Conservation (phyloP, 2,888 invertebrate genomes). For the Habroteleia sp. region DNA sequence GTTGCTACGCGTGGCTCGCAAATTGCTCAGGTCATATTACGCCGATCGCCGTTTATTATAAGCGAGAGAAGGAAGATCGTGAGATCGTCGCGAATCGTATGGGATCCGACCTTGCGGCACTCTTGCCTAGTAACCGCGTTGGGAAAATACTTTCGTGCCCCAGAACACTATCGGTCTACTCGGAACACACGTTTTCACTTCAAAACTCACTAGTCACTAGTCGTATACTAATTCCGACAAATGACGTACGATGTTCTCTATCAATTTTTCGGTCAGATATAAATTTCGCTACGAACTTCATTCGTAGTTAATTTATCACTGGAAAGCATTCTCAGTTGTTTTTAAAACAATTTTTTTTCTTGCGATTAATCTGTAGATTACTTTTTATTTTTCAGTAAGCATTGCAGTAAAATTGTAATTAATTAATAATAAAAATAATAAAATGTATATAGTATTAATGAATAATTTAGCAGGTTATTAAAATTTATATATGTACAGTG, state of each 20-base stretch:
- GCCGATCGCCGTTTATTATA: constrained; percentile 57
- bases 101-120: constrained; percentile 69
- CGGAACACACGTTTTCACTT: constrained; percentile 53
- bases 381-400: no score
- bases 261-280: constrained; percentile 8
- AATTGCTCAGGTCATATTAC: constrained; percentile 59
- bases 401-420: no score
- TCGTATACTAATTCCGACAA: constrained; percentile 23
- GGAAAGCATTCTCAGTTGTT: no score
- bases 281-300: constrained; percentile 4
- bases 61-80: constrained; percentile 68
- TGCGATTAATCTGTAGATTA: no score
- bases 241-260: constrained; percentile 15
- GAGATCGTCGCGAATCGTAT: constrained; percentile 68
- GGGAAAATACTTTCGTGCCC: constrained; percentile 65
- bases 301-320: no score
- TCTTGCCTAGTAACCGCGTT: constrained; percentile 69
- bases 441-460: no score
- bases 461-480: no score
- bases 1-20: constrained; percentile 36
- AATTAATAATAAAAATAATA: no score
- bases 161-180: constrained; percentile 47
- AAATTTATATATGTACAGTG: no score
- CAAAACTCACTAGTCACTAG: constrained; percentile 49
- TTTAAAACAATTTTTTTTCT: no score